Evolutionary conservation across 2,113 vertebrate genomes (phyloP).

Genomic region (Tonatia bakeri): DNA sequence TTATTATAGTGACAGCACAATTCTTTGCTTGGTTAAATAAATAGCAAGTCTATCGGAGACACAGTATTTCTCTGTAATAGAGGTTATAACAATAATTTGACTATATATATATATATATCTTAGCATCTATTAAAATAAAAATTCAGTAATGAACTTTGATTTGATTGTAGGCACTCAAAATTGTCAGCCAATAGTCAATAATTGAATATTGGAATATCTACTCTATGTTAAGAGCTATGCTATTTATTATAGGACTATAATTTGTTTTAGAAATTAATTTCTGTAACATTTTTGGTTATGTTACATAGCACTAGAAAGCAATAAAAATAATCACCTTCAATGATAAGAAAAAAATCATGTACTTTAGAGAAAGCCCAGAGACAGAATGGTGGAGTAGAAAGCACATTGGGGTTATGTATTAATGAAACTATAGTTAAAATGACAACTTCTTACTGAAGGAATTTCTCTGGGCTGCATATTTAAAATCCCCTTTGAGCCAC

Average conservation of each 20-base stretch:
- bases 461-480: background rate
- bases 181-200: background rate
- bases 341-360: background rate
- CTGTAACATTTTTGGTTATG: background rate
- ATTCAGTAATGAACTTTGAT: background rate
- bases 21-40: slow-evolving; percentile 28
- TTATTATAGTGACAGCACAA: background rate
- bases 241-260: background rate
- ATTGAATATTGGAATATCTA: background rate
- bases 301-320: background rate
- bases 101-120: background rate
- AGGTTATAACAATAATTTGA: background rate
- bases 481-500: background rate
- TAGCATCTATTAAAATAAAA: background rate
- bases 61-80: background rate
- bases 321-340: background rate
- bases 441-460: background rate
- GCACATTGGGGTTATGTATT: background rate
- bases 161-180: background rate
- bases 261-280: slow-evolving; percentile 31
- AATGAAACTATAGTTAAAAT: background rate
- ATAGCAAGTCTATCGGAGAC: background rate
- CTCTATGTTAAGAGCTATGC: background rate
- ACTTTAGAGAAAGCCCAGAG: background rate
- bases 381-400: background rate